Evolutionary conservation across 53 echinoderm and acorn worm species (phyloP).

Genomic region (Paracentrotus lividus): DNA sequence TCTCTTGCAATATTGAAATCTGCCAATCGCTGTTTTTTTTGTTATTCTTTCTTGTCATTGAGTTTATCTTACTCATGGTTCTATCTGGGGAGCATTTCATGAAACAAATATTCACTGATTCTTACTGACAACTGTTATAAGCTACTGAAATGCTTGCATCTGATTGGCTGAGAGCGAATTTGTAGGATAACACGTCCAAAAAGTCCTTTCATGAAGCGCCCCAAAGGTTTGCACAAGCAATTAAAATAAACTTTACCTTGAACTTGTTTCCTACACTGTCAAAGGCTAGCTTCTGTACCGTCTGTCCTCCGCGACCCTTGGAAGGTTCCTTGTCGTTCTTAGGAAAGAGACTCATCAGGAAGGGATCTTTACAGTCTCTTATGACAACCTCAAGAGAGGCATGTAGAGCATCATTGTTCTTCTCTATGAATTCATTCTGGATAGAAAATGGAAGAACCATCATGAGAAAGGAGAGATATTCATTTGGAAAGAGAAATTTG

Average conservation of each 20-base stretch:
- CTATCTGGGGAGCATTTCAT: too few species aligned
- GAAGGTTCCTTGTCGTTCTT: slow-evolving; percentile 59
- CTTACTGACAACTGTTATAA: too few species aligned
- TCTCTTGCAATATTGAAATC: too few species aligned
- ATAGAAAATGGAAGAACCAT: neutral
- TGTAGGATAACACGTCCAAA: too few species aligned
- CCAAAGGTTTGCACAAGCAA: too few species aligned
- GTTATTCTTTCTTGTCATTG: too few species aligned
- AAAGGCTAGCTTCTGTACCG: slow-evolving; percentile 94
- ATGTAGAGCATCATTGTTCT: slow-evolving; percentile 99
- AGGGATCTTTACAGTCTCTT: slow-evolving; percentile 90
- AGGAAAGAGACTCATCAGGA: slow-evolving; percentile 89
- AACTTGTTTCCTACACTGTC: slow-evolving; percentile 98
- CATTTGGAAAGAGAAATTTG: neutral
- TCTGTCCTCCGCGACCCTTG: slow-evolving; percentile 68
- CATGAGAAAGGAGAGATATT: neutral
- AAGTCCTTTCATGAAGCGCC: too few species aligned
- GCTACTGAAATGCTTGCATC: too few species aligned
- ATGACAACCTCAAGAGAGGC: slow-evolving; percentile 90
- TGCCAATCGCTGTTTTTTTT: too few species aligned
- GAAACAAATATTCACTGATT: too few species aligned
- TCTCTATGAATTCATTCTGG: slow-evolving; percentile 98
- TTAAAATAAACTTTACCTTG: slow-evolving; percentile 93
- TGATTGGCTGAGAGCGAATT: too few species aligned
- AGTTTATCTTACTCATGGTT: too few species aligned